A percentile compares a stretch with the other conserved stretches of the same genome.
Conservation (phyloP, 2,888 invertebrate genomes). For the Agrotis ipsilon region DNA sequence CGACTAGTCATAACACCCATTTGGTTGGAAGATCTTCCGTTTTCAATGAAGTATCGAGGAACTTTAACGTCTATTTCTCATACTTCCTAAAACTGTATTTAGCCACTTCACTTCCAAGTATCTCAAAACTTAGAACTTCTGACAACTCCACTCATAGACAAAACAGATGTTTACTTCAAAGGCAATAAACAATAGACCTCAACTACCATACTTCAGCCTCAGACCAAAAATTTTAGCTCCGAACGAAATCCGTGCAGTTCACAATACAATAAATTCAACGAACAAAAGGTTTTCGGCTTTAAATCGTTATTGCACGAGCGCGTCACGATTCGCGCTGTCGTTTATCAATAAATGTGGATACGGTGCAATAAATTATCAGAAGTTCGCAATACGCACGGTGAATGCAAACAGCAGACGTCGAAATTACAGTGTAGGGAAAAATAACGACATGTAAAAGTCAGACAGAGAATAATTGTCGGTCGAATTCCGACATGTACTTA, state of each 20-base stretch:
- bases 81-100: too few species aligned
- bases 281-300: slow-evolving; percentile 71
- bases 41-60: too few species aligned
- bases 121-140: background rate
- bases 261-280: slow-evolving; percentile 70
- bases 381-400: slow-evolving; percentile 76
- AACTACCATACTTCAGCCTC: slow-evolving; percentile 53
- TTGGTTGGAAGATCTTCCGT: too few species aligned
- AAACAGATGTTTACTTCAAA: slow-evolving; percentile 44
- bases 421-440: slow-evolving; percentile 84
- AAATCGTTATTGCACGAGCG: slow-evolving; percentile 72
- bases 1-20: too few species aligned
- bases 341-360: slow-evolving; percentile 83
- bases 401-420: slow-evolving; percentile 79
- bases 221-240: slow-evolving; percentile 46
- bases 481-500: slow-evolving; percentile 79
- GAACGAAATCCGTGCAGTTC: slow-evolving; percentile 64
- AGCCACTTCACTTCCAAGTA: too few species aligned
- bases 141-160: background rate
- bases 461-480: slow-evolving; percentile 85
- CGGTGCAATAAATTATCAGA: slow-evolving; percentile 81
- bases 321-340: slow-evolving; percentile 71
- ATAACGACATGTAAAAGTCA: slow-evolving; percentile 74
- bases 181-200: slow-evolving; percentile 47
- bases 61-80: too few species aligned